phyloP scores from a whole-genome alignment of 2,113 vertebrate genomes.

The Puffinus mauretanicus region DNA sequence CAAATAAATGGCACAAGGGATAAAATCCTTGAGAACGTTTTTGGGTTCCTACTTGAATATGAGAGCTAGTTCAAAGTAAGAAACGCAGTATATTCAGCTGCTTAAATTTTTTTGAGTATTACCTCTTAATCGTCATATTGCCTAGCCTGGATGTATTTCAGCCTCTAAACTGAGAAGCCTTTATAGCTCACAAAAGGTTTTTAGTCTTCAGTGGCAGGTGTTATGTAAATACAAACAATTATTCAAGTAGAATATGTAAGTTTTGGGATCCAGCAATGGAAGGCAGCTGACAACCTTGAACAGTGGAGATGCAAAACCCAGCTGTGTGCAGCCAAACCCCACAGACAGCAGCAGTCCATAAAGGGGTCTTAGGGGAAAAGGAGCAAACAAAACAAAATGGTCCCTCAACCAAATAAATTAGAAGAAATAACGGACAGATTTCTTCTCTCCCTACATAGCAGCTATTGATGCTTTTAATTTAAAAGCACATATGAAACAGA shows the following conservation, averaged over 20 bases:
- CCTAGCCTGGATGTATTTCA: neutral
- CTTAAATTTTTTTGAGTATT: neutral
- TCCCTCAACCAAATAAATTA: neutral
- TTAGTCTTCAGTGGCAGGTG: neutral
- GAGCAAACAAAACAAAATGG: neutral
- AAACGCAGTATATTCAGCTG: neutral
- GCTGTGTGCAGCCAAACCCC: neutral
- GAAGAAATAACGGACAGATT: neutral
- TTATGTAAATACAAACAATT: neutral
- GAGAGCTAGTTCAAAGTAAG: neutral
- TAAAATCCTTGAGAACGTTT: neutral
- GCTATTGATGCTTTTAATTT: neutral
- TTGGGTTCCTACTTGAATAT: neutral
- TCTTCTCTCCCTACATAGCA: neutral
- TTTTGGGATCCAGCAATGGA: neutral
- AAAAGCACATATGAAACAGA: neutral
- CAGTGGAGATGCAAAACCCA: neutral
- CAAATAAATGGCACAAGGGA: neutral
- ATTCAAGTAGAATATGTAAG: neutral
- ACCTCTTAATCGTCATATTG: neutral
- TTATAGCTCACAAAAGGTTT: neutral
- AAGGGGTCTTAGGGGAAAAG: neutral
- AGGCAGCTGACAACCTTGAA: neutral
- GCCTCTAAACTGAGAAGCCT: neutral
- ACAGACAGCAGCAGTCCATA: neutral